A percentile compares a stretch with the other conserved stretches of the same genome.
Conservation (phyloP, 2,888 invertebrate genomes). For the Herminia tarsipennalis region DNA sequence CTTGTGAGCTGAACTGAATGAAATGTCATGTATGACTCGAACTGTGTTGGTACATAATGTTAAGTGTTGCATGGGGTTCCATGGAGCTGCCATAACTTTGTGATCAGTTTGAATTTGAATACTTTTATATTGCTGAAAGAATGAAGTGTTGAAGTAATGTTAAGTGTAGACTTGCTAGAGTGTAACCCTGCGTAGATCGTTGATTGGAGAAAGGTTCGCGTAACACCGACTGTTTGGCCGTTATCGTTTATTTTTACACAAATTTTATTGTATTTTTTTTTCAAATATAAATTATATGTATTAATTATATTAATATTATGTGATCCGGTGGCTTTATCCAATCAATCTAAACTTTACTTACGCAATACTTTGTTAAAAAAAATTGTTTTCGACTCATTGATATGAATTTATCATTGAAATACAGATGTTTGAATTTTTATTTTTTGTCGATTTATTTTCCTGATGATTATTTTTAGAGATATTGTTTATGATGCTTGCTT, state of each 20-base stretch:
- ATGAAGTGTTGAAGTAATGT: conserved; percentile 75
- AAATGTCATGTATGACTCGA: conserved; percentile 75
- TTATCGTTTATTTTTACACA: conserved; percentile 62
- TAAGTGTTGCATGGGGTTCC: conserved; percentile 82
- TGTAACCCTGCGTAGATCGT: conserved; percentile 72
- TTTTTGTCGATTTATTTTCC: conserved; percentile 53
- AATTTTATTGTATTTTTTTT: conserved; percentile 55
- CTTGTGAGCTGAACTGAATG: conserved; percentile 64
- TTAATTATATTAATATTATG: conserved; percentile 38
- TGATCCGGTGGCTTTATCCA: conserved; percentile 74
- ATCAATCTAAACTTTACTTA: conserved; percentile 71
- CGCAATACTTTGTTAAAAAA: conserved; percentile 81
- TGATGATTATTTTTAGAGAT: conserved; percentile 25
- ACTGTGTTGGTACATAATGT: conserved; percentile 68
- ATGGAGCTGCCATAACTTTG: conserved; percentile 83
- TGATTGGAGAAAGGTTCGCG: conserved; percentile 76
- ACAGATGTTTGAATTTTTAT: conserved; percentile 83
- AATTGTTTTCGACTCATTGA: conserved; percentile 82
- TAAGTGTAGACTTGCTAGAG: conserved; percentile 84
- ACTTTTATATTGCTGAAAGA: conserved; percentile 84
- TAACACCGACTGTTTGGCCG: conserved; percentile 48
- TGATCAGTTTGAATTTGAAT: conserved; percentile 85
- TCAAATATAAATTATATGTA: conserved; percentile 37
- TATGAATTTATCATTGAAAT: conserved; percentile 80
- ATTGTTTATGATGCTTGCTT: not conserved